Evolutionary conservation across 2,888 invertebrate species (phyloP), one percentile per base, ranked within the genome.

Genomic region (Globia sparganii): DNA sequence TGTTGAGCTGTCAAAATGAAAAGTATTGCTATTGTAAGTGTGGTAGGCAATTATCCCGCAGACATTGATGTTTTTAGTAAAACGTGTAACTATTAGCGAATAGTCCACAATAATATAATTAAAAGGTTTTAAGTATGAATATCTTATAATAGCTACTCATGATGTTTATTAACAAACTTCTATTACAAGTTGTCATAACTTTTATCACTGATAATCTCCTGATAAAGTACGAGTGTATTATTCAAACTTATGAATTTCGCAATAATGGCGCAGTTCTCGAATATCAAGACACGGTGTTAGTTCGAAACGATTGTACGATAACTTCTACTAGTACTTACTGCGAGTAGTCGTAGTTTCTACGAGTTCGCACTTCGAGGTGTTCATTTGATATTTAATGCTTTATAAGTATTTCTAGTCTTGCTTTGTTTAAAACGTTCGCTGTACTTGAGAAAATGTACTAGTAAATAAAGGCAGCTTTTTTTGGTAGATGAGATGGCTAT

Each of bases 301-400:
- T 88, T 83, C 43, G 18, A 40, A 84, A 74, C 81, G 83, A 86
- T 88, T 84, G 73, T 73, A 40, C 72, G 84, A 88, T 88, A 89
- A 89, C 75, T 84, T 79, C n/a, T 64, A 21, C 62, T 31, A 28
- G 69, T 78, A 68, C 78, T 80, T 80, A 88, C 72, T 81, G 75
- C 65, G 46, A 58, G 46, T 77, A 80, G 79, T 83, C 83, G 64
- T 81, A 88, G 86, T 89, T 87, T 78, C 75, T 62, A 81, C 70
- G 67, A 89, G 83, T 86, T 89, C 80, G 68, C 77, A 83, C 80
- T 84, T 77, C 56, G 84, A 84, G 78, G 85, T 82, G 86, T 87
- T 87, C 76, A 86, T 85, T 80, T 81, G 75, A 88, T 87, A 80
- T 82, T 81, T 72, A 82, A 84, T 71, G 66, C 68, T 75, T 53